phyloP scores from a whole-genome alignment of 2,888 invertebrate genomes.

The Caenorhabditis plicata region DNA sequence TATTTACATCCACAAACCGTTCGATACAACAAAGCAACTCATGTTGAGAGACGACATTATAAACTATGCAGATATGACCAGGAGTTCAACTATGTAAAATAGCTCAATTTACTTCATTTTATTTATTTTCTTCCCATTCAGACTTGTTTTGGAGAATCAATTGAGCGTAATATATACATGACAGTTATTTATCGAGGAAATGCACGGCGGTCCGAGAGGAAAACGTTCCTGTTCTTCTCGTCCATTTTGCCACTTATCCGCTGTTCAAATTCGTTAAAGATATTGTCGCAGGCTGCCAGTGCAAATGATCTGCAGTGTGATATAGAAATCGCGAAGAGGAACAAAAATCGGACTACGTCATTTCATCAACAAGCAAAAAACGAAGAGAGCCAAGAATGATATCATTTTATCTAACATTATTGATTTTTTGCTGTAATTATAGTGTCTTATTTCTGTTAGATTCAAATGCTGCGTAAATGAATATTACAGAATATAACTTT shows the following conservation, averaged over 20 bases:
- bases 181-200: conserved; percentile 10
- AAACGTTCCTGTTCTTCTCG: background rate
- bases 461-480: too few species aligned
- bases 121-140: background rate
- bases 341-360: too few species aligned
- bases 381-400: too few species aligned
- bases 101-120: background rate
- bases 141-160: conserved; percentile 16
- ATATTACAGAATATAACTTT: too few species aligned
- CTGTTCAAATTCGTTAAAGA: conserved; percentile 2
- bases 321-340: too few species aligned
- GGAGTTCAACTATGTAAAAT: too few species aligned
- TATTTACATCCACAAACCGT: conserved; percentile 1
- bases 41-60: background rate
- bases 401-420: too few species aligned
- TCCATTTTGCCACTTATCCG: background rate
- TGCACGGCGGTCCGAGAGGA: background rate
- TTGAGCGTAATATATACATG: conserved; percentile 25
- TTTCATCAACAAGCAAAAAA: too few species aligned
- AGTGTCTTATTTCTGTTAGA: too few species aligned
- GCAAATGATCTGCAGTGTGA: too few species aligned
- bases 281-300: background rate
- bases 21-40: background rate
- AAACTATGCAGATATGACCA: background rate
- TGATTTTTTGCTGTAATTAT: too few species aligned